phyloP scores from a whole-genome alignment of 2,888 invertebrate species.

The Brachyptera putata region DNA sequence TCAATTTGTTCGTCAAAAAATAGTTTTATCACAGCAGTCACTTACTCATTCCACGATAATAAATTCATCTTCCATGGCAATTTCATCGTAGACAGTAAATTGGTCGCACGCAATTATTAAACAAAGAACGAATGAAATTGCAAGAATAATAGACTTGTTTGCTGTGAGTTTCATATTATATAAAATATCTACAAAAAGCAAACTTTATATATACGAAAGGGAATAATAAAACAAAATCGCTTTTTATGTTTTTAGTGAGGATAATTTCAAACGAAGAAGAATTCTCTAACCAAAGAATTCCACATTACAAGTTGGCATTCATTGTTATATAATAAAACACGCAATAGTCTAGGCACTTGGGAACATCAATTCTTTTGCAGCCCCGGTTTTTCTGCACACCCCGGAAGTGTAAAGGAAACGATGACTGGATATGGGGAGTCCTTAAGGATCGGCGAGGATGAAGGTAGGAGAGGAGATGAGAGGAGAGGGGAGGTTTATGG shows the following conservation, averaged over 20 bases:
- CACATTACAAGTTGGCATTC: slow-evolving; percentile 1
- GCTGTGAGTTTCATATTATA: not conserved
- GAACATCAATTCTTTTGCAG: slow-evolving; percentile 11
- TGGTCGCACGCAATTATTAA: slow-evolving; percentile 10
- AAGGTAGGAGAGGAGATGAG: too few species aligned
- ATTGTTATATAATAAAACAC: not conserved
- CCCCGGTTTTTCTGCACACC: slow-evolving; percentile 13
- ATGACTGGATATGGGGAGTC: slow-evolving; percentile 18
- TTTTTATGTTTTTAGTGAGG: slow-evolving; percentile 1
- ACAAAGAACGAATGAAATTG: slow-evolving; percentile 1
- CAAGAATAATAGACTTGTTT: slow-evolving; percentile 8
- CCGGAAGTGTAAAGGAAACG: slow-evolving; percentile 20
- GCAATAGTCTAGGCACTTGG: not conserved
- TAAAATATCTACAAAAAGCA: slow-evolving; percentile 5
- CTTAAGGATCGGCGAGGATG: slow-evolving; percentile 6
- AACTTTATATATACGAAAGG: slow-evolving; percentile 12
- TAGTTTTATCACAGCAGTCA: too few species aligned
- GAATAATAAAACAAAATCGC: slow-evolving; percentile 5
- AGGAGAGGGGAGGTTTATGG: slow-evolving; percentile 17
- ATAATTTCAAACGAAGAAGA: not conserved
- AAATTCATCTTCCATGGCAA: slow-evolving; percentile 9
- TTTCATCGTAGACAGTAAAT: slow-evolving; percentile 1
- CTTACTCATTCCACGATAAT: slow-evolving; percentile 3
- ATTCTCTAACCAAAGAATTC: not conserved
- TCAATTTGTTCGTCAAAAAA: too few species aligned